Conservation (phyloP, 2,888 invertebrate genomes). For the Nebria brevicollis region DNA sequence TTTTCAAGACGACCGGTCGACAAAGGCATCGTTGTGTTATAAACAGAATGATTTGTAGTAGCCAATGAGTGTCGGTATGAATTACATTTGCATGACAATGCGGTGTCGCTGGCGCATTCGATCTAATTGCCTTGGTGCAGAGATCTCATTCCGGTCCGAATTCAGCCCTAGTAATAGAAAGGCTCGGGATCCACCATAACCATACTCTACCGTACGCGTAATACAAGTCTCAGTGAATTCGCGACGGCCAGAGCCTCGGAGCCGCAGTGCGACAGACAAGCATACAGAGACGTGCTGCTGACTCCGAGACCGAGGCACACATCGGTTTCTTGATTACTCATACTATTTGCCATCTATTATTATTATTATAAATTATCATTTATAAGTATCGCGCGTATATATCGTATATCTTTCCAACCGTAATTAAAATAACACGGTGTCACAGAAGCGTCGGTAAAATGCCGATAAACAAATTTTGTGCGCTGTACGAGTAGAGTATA, state of each 20-base stretch:
- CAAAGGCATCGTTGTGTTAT: conserved; percentile 3
- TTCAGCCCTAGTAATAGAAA: background rate
- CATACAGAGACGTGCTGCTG: conserved; percentile 42
- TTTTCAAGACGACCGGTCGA: background rate
- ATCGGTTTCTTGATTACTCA: too few species aligned
- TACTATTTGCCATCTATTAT: background rate
- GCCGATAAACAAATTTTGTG: conserved; percentile 14
- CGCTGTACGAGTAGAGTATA: background rate
- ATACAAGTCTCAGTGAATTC: background rate
- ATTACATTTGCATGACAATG: conserved; percentile 41
- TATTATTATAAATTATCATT: background rate
- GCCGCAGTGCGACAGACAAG: conserved; percentile 47
- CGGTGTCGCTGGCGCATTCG: conserved; percentile 20
- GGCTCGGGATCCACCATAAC: background rate
- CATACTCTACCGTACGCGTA: background rate
- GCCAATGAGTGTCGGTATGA: conserved; percentile 37
- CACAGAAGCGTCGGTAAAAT: background rate
- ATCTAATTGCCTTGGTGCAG: conserved; percentile 25
- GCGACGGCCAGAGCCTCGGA: conserved; percentile 22
- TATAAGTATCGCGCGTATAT: background rate
- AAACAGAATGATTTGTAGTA: conserved; percentile 26
- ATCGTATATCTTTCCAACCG: background rate
- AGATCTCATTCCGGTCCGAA: background rate
- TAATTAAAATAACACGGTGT: background rate
- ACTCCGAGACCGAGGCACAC: background rate